phyloP scores from a whole-genome alignment of 2,113 vertebrate genomes.

The Prunella himalayana region DNA sequence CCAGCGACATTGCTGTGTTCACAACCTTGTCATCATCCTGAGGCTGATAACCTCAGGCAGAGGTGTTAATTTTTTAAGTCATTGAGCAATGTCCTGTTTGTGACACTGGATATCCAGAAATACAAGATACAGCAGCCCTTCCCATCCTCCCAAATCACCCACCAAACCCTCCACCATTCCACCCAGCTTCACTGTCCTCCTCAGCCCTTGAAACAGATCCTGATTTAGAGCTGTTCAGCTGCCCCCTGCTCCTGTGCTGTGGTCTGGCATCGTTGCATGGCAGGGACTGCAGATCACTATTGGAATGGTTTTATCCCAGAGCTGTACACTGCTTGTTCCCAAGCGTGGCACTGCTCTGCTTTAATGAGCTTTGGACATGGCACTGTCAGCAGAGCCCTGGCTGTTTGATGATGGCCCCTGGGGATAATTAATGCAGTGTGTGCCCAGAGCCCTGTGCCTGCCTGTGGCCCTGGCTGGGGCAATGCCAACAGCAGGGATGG shows the following conservation, averaged over 20 bases:
- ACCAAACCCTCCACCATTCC: neutral
- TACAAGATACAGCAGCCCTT: neutral
- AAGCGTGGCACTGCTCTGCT: neutral
- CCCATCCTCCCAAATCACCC: neutral
- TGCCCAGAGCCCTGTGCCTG: neutral
- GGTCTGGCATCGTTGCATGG: rapidly evolving
- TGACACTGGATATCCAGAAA: neutral
- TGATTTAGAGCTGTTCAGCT: neutral
- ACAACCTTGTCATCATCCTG: constrained; percentile 34
- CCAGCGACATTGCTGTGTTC: neutral
- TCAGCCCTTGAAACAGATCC: neutral
- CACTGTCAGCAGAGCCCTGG: neutral
- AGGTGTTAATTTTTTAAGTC: constrained; percentile 32
- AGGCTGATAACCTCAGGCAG: constrained; percentile 10
- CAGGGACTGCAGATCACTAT: neutral
- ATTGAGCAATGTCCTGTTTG: constrained; percentile 29
- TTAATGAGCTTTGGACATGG: constrained; percentile 29
- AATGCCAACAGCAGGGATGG: neutral
- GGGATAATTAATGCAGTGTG: constrained; percentile 21
- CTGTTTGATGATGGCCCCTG: neutral
- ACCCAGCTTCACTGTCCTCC: neutral
- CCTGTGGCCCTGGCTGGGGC: neutral
- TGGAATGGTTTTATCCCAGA: neutral
- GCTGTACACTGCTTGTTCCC: neutral
- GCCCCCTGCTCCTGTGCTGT: neutral